Percentiles rank a stretch among this genome's conserved stretches.
These are phyloP conservation scores for Aphis craccivora DNA, from an alignment of 1,140 invertebrate genomes.

Conservation along the genomic window DNA sequence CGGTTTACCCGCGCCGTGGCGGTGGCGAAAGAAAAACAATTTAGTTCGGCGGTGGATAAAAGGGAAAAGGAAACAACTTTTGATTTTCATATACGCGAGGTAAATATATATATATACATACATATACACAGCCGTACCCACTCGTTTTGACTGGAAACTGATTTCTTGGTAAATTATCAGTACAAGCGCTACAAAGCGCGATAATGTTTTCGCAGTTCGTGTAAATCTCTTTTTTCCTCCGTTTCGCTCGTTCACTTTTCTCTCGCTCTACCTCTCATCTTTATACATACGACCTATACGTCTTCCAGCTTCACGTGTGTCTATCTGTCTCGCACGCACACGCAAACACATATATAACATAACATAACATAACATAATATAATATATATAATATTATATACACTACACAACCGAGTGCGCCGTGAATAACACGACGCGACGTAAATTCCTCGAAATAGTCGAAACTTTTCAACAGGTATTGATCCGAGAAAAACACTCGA, in stretches of 20 bases:
- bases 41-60: conserved; percentile 25
- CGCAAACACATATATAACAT: not conserved
- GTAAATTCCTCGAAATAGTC: not conserved
- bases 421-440: not conserved
- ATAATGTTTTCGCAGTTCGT: not conserved
- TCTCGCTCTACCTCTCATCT: not conserved
- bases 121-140: not conserved
- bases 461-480: conserved; percentile 46
- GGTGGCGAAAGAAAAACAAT: conserved; percentile 39
- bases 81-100: conserved; percentile 33
- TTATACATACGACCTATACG: not conserved
- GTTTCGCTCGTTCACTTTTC: not conserved
- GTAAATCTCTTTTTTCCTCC: not conserved
- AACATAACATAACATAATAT: not conserved
- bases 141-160: conserved; percentile 41
- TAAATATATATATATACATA: not conserved
- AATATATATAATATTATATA: no score
- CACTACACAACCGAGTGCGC: not conserved
- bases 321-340: not conserved
- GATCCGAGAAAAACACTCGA: conserved; percentile 16
- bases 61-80: conserved; percentile 36
- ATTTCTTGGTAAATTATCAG: conserved; percentile 46
- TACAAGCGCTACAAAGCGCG: not conserved
- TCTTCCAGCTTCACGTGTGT: not conserved
- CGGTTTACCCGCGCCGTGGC: not conserved